Evolutionary conservation across 2,888 invertebrate species (phyloP), one percentile per base, ranked within the genome.

Genomic region (Melangyna quadrimaculata): DNA sequence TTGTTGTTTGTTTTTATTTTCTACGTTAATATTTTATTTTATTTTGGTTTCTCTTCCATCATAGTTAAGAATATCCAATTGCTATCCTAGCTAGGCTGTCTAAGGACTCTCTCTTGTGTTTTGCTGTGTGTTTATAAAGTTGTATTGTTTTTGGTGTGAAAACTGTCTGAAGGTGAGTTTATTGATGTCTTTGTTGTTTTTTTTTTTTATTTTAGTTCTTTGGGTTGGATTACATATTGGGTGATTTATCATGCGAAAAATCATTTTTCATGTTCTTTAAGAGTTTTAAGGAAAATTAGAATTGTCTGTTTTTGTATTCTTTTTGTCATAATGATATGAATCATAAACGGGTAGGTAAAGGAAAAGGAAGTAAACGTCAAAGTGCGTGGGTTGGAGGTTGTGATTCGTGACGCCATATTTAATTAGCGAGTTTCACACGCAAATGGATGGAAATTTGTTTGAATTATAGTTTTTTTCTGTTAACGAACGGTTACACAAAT

Each of bases 381-480:
- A 27, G 35, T 22, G 63, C 22, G 32, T 59, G 17, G 22, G 7
- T n/a, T 32, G 22, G 8, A 19, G 14, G 32, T 72, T 77, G 43
- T 72, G 57, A 59, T 37, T 53, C 19, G 17, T 70, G 69, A 37
- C 63, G 53, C 27, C 55, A 61, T 74, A 74, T 83, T 83, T 83
- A 78, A 83, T 83, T 83, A 78, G 63, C 37, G 72, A 67, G 53
- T 82, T 70, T 74, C 57, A 83, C 83, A 83, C 78, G 78, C 73
- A 78, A 78, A 78, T 74, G 61, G 63, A 65, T 63, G 70, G 43
- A 78, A 73, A 83, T 70, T 73, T 63, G 61, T 55, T 57, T 32
- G 51, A 14, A 51, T 51, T 24, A 14, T 14, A 8, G 14, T 12
- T 24, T 24, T 27, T 51, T 14, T 12, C 6, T 14, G 14, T 22